Base-by-base conservation (phyloP, 2,888 invertebrate species). In the Drosophila fungiperda region DNA sequence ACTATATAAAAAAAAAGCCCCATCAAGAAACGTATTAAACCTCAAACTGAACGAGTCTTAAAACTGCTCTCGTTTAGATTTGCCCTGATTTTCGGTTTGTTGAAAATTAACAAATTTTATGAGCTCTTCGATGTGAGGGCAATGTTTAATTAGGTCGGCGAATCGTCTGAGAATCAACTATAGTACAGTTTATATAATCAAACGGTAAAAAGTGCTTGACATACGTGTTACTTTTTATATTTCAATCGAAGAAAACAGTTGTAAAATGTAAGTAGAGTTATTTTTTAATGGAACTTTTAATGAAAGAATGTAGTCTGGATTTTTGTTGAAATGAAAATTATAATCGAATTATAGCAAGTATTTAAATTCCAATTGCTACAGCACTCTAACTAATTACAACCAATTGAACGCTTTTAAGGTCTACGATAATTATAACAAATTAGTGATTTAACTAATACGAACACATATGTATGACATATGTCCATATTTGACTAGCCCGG, bases 21-120 rank as follows among this genome's bases (percentile, higher is more conserved):
- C 74, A 68, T 62, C 73, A 49, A 63, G 63, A 36, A 26, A 62
- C 67, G 32, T 54, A 65, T 55, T 38, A 6, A 52, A 40, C 42
- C 74, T 23, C 52, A n/a, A 69, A 45, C 68, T 54, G 69, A 72
- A 69, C 63, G 58, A 40, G 33, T 61, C 69, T 69, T 74, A 52
- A 87, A 82, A 76, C 63, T 86, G 83, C 70, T 83, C 89, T 80
- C 74, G 76, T 83, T 89, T 87, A 67, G 76, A 82, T 82, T 77
- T 89, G 77, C 63, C 84, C 89, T 72, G 85, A 76, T 84, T 83
- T 83, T 61, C 20, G 42, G 62, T 63, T 32, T 38, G 72, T 67
- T 61, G 71, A 84, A 78, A 81, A 84, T 87, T 73, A 81, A 83
- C 75, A 79, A 75, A 84, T 87, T 87, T 89, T 64, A 86, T 73